Base-by-base conservation (phyloP, 2,797 vertebrate genomes). In the Steatocranus sp. region DNA sequence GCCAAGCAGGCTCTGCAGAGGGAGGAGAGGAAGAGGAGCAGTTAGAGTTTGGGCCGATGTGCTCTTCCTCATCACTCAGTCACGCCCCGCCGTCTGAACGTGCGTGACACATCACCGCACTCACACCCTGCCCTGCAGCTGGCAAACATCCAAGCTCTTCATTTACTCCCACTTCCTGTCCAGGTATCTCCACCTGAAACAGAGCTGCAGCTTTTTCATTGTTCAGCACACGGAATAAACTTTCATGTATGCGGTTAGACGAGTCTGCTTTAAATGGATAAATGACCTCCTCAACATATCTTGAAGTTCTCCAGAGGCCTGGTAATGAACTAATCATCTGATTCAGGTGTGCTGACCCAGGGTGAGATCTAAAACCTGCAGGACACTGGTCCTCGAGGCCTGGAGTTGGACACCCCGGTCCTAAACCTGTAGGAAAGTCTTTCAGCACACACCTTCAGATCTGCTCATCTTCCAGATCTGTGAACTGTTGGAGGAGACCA, bases 1-100 rank as follows among this genome's bases (percentile, higher is more conserved):
- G 96, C 93, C 88, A 98, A 90, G 76, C 97, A 98, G 88, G 95
- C 95, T 90, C 97, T 98, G 92, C 3, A 51, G 46, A 30, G 20
- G n/a, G 11, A 25, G 30, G 25, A 56, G 20, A 51, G 27, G 32
- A 53, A 51, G 6, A 81, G 15, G 15, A 4, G 12, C 15, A 63
- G 25, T 61, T 54, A 36, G n/a, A 6, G 8, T 23, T 51, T 2
- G 17, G n/a, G 18, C 8, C 51, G 8, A 36, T 10, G 36, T 36
- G 36, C 53, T 56, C 53, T 36, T 38, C n/a, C 12, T 66, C 61
- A 58, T 58, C 54, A 32, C 27, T 23, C 50, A 51, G 50, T 51
- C 50, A 12, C 12, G 12, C 5, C 11, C 5, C 38, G 11, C 11
- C 38, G 38, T 41, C 38, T 41, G 11, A 41, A 12, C 38, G 5